phyloP scores from a whole-genome alignment of 1,140 invertebrate species.

The Cecropterus lyciades region DNA sequence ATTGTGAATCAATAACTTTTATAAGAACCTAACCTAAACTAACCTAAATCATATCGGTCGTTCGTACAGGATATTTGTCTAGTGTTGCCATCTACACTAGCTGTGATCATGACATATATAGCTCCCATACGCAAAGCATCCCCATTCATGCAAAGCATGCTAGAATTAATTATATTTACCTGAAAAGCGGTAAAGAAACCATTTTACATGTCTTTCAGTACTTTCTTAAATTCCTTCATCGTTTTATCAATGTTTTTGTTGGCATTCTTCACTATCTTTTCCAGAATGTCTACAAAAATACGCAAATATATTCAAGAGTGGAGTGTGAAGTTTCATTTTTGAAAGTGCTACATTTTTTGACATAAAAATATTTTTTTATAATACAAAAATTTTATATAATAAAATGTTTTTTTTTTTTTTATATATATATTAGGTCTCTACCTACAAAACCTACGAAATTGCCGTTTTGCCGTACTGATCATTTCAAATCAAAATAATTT shows the following conservation, averaged over 20 bases:
- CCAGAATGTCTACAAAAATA: conserved; percentile 57
- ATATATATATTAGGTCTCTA: no score
- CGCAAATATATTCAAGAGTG: conserved; percentile 36
- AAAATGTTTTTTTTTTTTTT: no score
- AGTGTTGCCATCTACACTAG: background rate
- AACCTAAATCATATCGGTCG: no score
- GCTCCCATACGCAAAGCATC: conserved; percentile 24
- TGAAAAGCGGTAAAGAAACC: conserved; percentile 41
- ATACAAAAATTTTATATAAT: no score
- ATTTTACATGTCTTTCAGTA: conserved; percentile 54
- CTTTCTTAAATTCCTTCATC: conserved; percentile 54
- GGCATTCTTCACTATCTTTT: conserved; percentile 55
- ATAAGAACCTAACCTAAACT: no score
- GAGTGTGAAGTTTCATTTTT: conserved; percentile 7
- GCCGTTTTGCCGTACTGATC: no score
- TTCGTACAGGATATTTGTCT: no score
- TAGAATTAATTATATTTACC: conserved; percentile 45
- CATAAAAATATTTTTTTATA: no score
- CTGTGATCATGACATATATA: conserved; percentile 7
- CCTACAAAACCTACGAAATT: no score
- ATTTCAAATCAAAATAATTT: no score
- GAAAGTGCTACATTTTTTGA: no score
- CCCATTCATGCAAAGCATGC: conserved; percentile 42
- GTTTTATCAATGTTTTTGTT: conserved; percentile 69
- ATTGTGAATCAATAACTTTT: no score